phyloP scores from a whole-genome alignment of 2,797 vertebrate species.

The Rhynchonycteris naso region DNA sequence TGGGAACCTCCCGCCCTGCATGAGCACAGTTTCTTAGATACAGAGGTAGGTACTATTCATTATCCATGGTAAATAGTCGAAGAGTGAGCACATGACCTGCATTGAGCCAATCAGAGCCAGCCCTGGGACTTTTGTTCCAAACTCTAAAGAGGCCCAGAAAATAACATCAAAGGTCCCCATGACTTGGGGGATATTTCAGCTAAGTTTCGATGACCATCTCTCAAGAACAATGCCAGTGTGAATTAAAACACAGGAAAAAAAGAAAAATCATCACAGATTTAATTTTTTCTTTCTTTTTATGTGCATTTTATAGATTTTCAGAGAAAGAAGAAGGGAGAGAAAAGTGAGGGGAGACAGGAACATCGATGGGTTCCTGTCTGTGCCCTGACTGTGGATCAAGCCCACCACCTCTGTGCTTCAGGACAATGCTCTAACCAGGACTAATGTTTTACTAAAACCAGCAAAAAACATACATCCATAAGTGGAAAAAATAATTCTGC shows the following conservation, averaged over 20 bases:
- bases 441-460: not conserved
- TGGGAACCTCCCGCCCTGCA: not conserved
- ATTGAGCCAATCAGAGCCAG: not conserved
- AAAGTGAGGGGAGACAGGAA: too few relatives aligned
- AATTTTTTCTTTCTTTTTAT: not conserved
- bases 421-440: too few relatives aligned
- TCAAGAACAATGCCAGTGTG: not conserved
- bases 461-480: not conserved
- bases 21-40: not conserved
- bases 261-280: not conserved
- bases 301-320: too few relatives aligned
- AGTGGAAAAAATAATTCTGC: not conserved
- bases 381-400: too few relatives aligned
- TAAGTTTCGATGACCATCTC: not conserved
- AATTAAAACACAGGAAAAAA: not conserved
- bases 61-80: fast-evolving
- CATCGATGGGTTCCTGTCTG: too few relatives aligned
- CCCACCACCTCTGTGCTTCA: too few relatives aligned
- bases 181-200: not conserved
- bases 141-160: not conserved
- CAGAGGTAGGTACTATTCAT: not conserved
- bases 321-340: too few relatives aligned
- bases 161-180: not conserved
- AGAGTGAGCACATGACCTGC: not conserved
- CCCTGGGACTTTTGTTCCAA: not conserved